phyloP scores from a whole-genome alignment of 2,113 vertebrate species.

The Coregonus clupeaformis region DNA sequence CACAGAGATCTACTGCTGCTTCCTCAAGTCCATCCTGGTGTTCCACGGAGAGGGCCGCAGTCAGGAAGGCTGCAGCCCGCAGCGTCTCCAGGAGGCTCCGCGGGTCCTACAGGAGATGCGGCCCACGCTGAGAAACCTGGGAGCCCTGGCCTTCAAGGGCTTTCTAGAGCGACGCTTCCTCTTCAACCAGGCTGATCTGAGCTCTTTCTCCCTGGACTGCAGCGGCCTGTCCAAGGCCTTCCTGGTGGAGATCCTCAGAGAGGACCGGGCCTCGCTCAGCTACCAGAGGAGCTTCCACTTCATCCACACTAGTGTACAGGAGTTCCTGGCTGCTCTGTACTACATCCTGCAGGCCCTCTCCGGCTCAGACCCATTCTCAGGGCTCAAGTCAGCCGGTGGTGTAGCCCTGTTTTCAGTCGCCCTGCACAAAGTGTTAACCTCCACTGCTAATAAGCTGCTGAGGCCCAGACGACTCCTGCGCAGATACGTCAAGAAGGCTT shows the following conservation, averaged over 20 bases:
- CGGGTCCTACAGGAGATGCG: constrained; percentile 31
- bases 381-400: constrained; percentile 17
- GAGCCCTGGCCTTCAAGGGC: constrained; percentile 52
- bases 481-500: constrained; percentile 42
- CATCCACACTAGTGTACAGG: constrained; percentile 58
- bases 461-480: constrained; percentile 22
- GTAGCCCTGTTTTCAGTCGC: constrained; percentile 1
- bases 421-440: constrained; percentile 9
- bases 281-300: constrained; percentile 52
- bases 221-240: constrained; percentile 35
- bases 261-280: constrained; percentile 45
- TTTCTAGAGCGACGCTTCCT: constrained; percentile 53
- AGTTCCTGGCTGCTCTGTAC: constrained; percentile 55
- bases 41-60: too few species aligned
- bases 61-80: too few species aligned
- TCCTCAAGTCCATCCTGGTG: too few species aligned
- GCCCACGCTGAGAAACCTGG: constrained; percentile 34
- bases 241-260: constrained; percentile 48
- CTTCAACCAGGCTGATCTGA: constrained; percentile 48
- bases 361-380: constrained; percentile 45
- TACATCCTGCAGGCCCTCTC: constrained; percentile 47
- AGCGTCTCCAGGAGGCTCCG: too few species aligned
- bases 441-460: constrained; percentile 18
- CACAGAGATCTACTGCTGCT: too few species aligned
- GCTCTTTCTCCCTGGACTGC: constrained; percentile 31